Conservation (phyloP, 1,140 invertebrate genomes). For the Zaprionus gabonicus region DNA sequence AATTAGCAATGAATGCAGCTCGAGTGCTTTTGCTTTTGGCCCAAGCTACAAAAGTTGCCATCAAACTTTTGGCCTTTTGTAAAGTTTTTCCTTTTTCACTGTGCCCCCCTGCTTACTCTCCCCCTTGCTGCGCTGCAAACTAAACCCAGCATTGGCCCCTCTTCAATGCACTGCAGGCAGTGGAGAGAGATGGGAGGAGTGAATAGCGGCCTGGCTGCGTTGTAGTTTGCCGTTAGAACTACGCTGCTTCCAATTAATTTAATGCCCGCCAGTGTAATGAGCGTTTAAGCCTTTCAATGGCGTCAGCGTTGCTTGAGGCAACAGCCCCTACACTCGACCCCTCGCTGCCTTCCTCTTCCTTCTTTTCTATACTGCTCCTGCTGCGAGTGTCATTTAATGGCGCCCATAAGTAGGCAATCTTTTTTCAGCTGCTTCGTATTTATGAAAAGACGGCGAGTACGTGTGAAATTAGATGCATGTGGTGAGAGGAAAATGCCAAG, state of each 20-base stretch:
- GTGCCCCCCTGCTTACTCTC: too few relatives aligned
- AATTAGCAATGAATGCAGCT: conserved; percentile 82
- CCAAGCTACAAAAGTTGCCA: conserved; percentile 75
- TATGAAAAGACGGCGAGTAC: conserved; percentile 41
- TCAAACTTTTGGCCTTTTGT: conserved; percentile 82
- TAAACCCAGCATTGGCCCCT: not conserved
- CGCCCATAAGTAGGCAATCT: conserved; percentile 50
- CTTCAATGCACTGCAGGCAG: not conserved
- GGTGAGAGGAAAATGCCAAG: not conserved
- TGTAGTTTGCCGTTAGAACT: conserved; percentile 50
- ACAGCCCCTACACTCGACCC: not conserved
- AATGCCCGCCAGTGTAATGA: conserved; percentile 78
- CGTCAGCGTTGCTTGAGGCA: conserved; percentile 44
- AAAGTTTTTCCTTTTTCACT: conserved; percentile 67
- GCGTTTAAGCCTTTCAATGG: conserved; percentile 73
- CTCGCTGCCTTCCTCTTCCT: not conserved
- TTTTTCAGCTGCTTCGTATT: conserved; percentile 35
- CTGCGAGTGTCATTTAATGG: conserved; percentile 42
- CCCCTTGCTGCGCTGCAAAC: too few relatives aligned
- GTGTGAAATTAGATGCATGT: conserved; percentile 16
- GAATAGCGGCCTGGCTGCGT: not conserved
- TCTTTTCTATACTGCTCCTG: not conserved
- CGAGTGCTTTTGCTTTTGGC: conserved; percentile 73
- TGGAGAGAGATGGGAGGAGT: not conserved
- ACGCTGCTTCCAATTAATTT: conserved; percentile 79